Evolutionary conservation across 2,888 invertebrate genomes (phyloP).

Genomic region (Glyphotaelius pellucidus): DNA sequence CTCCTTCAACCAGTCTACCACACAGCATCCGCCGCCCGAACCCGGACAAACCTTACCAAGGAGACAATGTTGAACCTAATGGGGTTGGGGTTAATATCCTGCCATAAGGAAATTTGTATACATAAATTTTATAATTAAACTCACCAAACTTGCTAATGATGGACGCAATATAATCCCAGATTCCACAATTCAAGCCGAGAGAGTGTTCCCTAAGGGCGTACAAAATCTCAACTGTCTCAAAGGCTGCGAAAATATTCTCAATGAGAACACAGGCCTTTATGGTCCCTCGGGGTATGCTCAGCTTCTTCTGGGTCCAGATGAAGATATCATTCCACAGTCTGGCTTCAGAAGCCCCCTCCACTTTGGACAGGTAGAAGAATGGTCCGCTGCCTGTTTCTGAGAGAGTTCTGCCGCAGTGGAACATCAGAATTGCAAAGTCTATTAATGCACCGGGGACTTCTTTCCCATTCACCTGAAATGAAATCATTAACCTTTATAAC

Average conservation of each 20-base stretch:
- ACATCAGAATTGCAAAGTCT: conserved; percentile 83
- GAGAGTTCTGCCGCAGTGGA: conserved; percentile 79
- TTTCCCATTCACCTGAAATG: conserved; percentile 77
- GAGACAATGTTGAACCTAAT: no score
- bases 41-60: no score
- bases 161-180: conserved; percentile 85
- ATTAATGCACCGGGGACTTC: conserved; percentile 82
- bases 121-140: conserved; percentile 48
- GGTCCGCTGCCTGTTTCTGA: conserved; percentile 79
- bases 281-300: conserved; percentile 79
- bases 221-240: conserved; percentile 84
- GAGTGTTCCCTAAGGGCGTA: conserved; percentile 82
- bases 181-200: conserved; percentile 84
- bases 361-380: conserved; percentile 82
- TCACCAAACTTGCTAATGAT: conserved; percentile 82
- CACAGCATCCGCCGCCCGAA: no score
- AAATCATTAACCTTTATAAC: background rate
- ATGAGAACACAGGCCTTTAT: conserved; percentile 85
- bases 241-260: conserved; percentile 83
- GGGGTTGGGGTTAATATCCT: background rate
- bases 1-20: no score
- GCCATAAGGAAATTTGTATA: background rate
- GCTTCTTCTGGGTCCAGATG: conserved; percentile 78
- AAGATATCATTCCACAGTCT: conserved; percentile 84
- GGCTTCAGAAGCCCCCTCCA: conserved; percentile 82